Percentiles rank a stretch among this genome's conserved stretches.
These are phyloP conservation scores for Drosophila subpulchrella DNA, from an alignment of 1,140 invertebrate species.

Conservation along the genomic window DNA sequence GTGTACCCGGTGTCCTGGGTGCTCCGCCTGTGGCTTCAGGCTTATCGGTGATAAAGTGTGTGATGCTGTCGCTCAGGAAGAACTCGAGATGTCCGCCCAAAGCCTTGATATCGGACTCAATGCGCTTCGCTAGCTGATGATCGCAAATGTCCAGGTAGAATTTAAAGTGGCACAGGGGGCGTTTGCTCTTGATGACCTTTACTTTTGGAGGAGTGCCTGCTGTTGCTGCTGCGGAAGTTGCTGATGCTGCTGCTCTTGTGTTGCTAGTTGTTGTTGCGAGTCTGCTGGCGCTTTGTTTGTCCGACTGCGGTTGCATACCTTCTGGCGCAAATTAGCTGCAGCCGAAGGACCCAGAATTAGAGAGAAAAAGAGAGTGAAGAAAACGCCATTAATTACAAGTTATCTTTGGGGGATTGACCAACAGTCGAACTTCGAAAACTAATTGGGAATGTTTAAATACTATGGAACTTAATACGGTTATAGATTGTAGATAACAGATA, in stretches of 20 bases:
- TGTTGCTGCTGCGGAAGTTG: slow-evolving; percentile 49
- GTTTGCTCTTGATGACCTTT: slow-evolving; percentile 85
- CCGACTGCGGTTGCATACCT: slow-evolving; percentile 84
- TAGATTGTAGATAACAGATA: no score
- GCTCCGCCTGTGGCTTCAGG: slow-evolving; percentile 45
- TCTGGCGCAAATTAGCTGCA: slow-evolving; percentile 80
- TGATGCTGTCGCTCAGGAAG: slow-evolving; percentile 86
- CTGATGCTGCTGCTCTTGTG: slow-evolving; percentile 56
- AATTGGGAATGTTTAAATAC: background rate
- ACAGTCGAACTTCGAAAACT: slow-evolving; percentile 20
- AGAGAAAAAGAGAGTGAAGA: slow-evolving; percentile 42
- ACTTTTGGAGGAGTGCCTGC: slow-evolving; percentile 65
- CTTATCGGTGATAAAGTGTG: slow-evolving; percentile 87
- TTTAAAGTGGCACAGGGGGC: slow-evolving; percentile 87
- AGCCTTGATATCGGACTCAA: slow-evolving; percentile 88
- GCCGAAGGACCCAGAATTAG: slow-evolving; percentile 58
- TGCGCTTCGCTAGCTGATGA: slow-evolving; percentile 86
- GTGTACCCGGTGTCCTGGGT: slow-evolving; percentile 61
- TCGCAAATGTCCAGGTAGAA: slow-evolving; percentile 91
- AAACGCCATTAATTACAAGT: slow-evolving; percentile 45
- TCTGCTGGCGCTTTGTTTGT: slow-evolving; percentile 82
- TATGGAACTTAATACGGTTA: background rate
- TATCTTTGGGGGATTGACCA: background rate
- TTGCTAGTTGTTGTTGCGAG: slow-evolving; percentile 64
- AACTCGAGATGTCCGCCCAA: slow-evolving; percentile 88